phyloP scores from a whole-genome alignment of 2,888 invertebrate species.

The Gymnocheta viridis region DNA sequence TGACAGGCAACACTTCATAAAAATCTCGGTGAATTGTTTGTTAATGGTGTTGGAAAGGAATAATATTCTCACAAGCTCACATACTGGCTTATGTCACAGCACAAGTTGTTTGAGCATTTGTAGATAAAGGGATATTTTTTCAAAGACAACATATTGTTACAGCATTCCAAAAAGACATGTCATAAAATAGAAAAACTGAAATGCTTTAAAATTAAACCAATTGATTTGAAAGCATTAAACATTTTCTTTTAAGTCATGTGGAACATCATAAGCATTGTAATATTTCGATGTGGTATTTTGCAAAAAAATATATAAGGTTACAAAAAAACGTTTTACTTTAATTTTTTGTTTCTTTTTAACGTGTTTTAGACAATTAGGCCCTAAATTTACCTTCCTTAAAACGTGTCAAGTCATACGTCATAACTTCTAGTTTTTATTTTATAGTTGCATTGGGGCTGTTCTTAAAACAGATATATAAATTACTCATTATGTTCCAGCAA shows the following conservation, averaged over 20 bases:
- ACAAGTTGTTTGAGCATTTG: not conserved
- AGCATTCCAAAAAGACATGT: slow-evolving; percentile 56
- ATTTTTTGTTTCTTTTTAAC: too few relatives aligned
- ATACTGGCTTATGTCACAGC: not conserved
- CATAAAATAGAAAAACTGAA: slow-evolving; percentile 39
- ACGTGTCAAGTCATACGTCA: too few relatives aligned
- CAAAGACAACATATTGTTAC: slow-evolving; percentile 61
- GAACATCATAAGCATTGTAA: not conserved
- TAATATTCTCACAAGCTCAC: slow-evolving; percentile 9
- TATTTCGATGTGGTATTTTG: too few relatives aligned
- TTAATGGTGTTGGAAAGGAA: slow-evolving; percentile 50
- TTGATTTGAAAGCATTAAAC: slow-evolving; percentile 44
- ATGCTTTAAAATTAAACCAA: slow-evolving; percentile 22
- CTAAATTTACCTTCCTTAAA: too few relatives aligned
- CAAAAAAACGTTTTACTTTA: too few relatives aligned
- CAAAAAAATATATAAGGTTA: too few relatives aligned
- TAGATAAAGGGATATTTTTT: not conserved
- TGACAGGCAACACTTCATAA: slow-evolving; percentile 73
- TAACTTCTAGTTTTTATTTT: too few relatives aligned
- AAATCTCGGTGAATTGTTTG: slow-evolving; percentile 71
- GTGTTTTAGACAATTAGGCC: too few relatives aligned
- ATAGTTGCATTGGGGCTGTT: too few relatives aligned
- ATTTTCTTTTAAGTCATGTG: slow-evolving; percentile 16
- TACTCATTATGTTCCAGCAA: too few relatives aligned
- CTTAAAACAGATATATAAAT: too few relatives aligned